Conservation (phyloP, 2,113 vertebrate species). For the Telmatochromis sp. region DNA sequence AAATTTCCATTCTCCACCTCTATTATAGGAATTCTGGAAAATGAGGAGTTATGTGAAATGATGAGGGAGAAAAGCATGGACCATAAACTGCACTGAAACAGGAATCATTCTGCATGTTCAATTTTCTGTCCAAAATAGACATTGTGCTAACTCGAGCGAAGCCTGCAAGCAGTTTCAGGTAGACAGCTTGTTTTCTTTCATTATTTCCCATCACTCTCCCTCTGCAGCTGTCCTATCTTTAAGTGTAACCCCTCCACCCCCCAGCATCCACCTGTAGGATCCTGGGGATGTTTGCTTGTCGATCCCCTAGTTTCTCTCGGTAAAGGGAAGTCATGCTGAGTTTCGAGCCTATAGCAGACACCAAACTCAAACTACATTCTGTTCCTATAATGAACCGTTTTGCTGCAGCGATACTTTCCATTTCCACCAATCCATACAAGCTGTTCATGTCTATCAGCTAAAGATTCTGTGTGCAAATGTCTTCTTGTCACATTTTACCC, state of each 20-base stretch:
- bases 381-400: background rate
- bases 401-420: background rate
- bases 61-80: background rate
- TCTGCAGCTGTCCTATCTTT: background rate
- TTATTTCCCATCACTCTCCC: background rate
- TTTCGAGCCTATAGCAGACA: background rate
- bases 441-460: rapidly evolving
- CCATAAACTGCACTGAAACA: background rate
- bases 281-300: background rate
- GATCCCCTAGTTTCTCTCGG: background rate
- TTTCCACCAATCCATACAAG: background rate
- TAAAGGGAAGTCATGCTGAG: background rate
- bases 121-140: background rate
- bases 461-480: background rate
- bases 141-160: background rate
- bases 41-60: background rate
- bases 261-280: background rate
- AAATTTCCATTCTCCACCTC: background rate
- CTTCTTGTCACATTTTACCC: background rate
- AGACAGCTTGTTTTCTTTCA: background rate
- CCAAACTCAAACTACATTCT: background rate
- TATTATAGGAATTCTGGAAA: background rate
- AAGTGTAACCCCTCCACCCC: background rate
- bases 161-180: background rate
- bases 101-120: background rate